Percentiles rank a stretch among this genome's conserved stretches.
These are phyloP conservation scores for Resseliella maxima DNA, from an alignment of 2,888 invertebrate species.

Conservation along the genomic window DNA sequence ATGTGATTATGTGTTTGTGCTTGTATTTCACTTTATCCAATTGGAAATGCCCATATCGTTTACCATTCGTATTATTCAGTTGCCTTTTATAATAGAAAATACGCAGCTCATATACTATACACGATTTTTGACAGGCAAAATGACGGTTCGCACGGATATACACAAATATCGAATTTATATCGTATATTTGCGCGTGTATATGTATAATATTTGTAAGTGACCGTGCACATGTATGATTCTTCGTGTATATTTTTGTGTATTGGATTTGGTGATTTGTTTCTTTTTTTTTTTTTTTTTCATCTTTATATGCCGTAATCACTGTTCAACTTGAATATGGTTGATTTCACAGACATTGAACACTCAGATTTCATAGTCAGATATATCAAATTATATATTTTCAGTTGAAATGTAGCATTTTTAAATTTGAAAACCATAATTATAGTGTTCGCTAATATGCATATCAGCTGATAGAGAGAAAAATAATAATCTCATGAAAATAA, in stretches of 20 bases:
- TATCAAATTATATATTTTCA: background rate
- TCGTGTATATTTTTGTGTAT: too few relatives aligned
- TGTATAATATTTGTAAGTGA: too few relatives aligned
- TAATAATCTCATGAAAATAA: too few relatives aligned
- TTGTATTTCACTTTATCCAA: constrained; percentile 25
- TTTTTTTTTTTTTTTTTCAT: background rate
- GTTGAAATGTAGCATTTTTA: background rate
- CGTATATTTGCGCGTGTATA: background rate
- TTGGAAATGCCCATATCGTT: background rate
- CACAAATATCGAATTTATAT: background rate
- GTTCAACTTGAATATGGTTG: constrained; percentile 40
- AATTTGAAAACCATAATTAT: background rate
- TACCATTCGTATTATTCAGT: background rate
- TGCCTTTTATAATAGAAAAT: background rate
- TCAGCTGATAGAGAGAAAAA: too few relatives aligned
- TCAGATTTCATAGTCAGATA: background rate
- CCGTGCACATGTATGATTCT: too few relatives aligned
- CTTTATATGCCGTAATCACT: constrained; percentile 1
- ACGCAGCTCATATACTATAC: background rate
- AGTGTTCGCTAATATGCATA: too few relatives aligned
- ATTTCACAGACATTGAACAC: too few relatives aligned
- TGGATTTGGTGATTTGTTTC: too few relatives aligned
- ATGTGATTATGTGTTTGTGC: background rate
- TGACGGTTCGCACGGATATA: background rate
- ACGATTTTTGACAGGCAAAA: background rate